Evolutionary conservation across 2,797 vertebrate species (phyloP), one percentile per base, ranked within the genome.

Genomic region (Mallotus villosus): DNA sequence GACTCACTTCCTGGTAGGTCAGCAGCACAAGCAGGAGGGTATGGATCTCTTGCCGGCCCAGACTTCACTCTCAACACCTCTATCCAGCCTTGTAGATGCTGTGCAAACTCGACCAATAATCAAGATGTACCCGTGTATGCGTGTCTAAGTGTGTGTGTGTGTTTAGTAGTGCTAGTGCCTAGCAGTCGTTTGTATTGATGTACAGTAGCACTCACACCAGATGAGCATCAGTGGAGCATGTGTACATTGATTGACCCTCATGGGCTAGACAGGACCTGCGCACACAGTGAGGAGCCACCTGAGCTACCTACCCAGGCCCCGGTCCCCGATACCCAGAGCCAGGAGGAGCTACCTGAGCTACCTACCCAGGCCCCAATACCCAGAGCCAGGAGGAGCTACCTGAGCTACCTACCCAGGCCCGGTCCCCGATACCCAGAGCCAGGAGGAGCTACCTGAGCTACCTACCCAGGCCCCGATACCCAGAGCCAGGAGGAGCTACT

Each of bases 141-240:
- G 63, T 41, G 63, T 66, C 37, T 3, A 14, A 3, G 63, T 49
- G 29, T 65, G 32, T n/a, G 12, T 66, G 29, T 66, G 32, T 66
- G 32, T 37, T 22, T 41, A 9, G 16, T 24, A 19, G 37, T 41
- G 25, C 12, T 7, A 8, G 70, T 74, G 79, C 77, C 68, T 78
- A 75, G 67, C 41, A 77, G 71, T 53, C 63, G 25, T 71, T 53
- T 68, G 65, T 65, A 66, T 71, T 71, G 81, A 85, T 86, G 74
- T 85, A 75, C 71, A 59, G 69, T 76, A 68, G 63, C 79, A 77
- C 80, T 79, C 69, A 72, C 74, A 81, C 72, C n/a, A 34, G n/a
- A 41, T 25, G 22, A 84, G 77, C 90, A 91, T 90, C 91, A 91
- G 88, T 84, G 83, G 37, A 71, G 81, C 90, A 91, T 91, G 88